Percentiles rank a stretch among this genome's conserved stretches.
Conservation (phyloP, 2,888 invertebrate genomes). For the Xanthorhoe designata region DNA sequence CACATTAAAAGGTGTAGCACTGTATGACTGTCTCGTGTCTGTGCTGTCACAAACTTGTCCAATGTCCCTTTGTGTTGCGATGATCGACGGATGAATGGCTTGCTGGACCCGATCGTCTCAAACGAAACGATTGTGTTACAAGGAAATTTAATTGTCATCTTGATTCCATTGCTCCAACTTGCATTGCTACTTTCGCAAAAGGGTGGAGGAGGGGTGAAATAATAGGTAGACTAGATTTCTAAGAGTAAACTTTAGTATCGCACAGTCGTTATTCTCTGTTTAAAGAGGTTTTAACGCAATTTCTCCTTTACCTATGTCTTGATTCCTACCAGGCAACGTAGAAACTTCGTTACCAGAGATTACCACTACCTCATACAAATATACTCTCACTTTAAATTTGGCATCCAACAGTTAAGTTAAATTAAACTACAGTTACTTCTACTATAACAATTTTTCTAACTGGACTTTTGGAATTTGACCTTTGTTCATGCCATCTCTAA, state of each 20-base stretch:
- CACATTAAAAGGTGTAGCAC: constrained; percentile 28
- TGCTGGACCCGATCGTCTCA: constrained; percentile 41
- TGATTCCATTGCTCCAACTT: constrained; percentile 11
- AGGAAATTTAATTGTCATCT: constrained; percentile 31
- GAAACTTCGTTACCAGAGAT: neutral
- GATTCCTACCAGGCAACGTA: neutral
- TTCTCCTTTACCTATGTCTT: no score
- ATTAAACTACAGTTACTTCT: no score
- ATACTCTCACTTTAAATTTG: no score
- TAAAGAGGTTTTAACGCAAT: neutral
- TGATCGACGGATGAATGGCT: constrained; percentile 72
- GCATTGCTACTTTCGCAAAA: constrained; percentile 1
- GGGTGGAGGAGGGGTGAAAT: neutral
- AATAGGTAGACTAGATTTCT: neutral
- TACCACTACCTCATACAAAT: no score
- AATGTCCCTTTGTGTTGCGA: constrained; percentile 50
- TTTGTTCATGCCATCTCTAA: neutral
- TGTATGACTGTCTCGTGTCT: constrained; percentile 23
- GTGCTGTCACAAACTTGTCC: constrained; percentile 41
- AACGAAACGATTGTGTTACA: constrained; percentile 36
- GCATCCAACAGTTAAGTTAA: no score
- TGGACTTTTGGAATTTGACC: neutral
- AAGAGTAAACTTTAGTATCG: neutral
- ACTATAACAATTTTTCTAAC: no score
- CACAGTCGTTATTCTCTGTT: neutral